Percentiles rank a stretch among this genome's conserved stretches.
Evolutionary conservation across 1,140 invertebrate species (phyloP).

Genomic region (Marisa cornuarietis): DNA sequence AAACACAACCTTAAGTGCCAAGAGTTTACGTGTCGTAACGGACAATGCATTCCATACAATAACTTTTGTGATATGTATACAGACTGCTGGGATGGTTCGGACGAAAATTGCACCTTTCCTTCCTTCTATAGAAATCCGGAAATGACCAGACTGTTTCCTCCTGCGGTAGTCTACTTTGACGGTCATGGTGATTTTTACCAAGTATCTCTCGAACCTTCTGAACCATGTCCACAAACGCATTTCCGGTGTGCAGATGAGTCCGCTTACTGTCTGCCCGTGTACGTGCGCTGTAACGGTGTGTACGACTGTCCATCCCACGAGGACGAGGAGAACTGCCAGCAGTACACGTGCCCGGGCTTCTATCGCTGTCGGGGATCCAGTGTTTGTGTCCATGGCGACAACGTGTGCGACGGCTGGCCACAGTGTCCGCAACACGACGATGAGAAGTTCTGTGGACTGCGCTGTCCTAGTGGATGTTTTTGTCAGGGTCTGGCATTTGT

Average conservation of each 20-base stretch:
- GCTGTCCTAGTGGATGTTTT: neutral
- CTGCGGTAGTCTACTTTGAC: slow-evolving; percentile 1
- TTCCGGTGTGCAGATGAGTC: slow-evolving; percentile 1
- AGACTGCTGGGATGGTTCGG: slow-evolving; percentile 15
- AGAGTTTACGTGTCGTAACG: slow-evolving; percentile 2
- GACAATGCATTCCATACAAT: neutral
- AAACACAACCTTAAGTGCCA: neutral
- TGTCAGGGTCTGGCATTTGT: slow-evolving; percentile 15
- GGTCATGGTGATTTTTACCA: neutral
- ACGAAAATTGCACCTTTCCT: neutral
- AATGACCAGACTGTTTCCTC: neutral
- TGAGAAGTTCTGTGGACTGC: slow-evolving; percentile 1
- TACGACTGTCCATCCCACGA: neutral
- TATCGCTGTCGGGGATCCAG: slow-evolving; percentile 15
- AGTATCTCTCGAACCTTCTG: neutral
- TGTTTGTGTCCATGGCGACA: slow-evolving; percentile 16
- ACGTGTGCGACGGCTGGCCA: slow-evolving; percentile 16
- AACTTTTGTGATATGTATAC: slow-evolving; percentile 2
- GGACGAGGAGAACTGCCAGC: slow-evolving; percentile 4
- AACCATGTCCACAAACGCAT: neutral
- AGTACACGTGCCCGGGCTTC: slow-evolving; percentile 1
- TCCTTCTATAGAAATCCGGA: neutral
- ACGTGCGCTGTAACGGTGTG: slow-evolving; percentile 13
- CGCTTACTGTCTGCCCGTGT: slow-evolving; percentile 12
- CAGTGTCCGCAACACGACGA: slow-evolving; percentile 23